Base-by-base conservation (phyloP, 1,140 invertebrate genomes). In the Panagrolaimus sp. region DNA sequence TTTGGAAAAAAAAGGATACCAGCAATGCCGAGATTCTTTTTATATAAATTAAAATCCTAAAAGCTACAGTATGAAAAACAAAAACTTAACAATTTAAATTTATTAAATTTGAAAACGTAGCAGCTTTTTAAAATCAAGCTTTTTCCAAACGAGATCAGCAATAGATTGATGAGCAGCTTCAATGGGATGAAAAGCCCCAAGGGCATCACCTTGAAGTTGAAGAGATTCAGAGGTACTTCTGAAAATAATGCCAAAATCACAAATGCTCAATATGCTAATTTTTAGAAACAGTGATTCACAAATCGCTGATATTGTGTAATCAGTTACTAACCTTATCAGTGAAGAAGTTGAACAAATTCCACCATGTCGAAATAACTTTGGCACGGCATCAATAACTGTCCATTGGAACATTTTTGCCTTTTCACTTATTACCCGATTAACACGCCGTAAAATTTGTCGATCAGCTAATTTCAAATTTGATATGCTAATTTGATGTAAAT, bases 121-220 rank as follows among this genome's bases (percentile, higher is more conserved):
- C 14, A 58, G 28, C 4, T n/a, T 21, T 58, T 58, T 58, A 21
- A 58, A 58, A 58, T 58, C 52, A n/a, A 58, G 17, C 5, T 58
- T 58, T 14, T 28, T 21, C 67, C 67, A 68, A 3, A 68, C 43
- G 28, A 58, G 24, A 38, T 68, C 67, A 44, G 67, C 67, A 43
- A 68, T 68, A 38, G 48, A 58, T 28, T 28, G 15, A 58, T 68
- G 67, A 0, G 67, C 67, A 14, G 26, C 26, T 68, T 68, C 67
- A 10, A 44, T 43, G 8, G 67, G 67, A 63, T 68, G 67, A 24
- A 68, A 68, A 58, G 47, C 67, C 6, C 67, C 67, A 46, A 68
- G 58, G 1, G 67, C 14, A 32, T 68, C 58, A 43, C 67, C 48
- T 28, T 68, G 67, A 24, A 68, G 32, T 15, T 58, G 17, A 8